These are phyloP conservation scores for Falcunculus frontatus DNA, from an alignment of 2,113 vertebrate species.

Conservation along the genomic window DNA sequence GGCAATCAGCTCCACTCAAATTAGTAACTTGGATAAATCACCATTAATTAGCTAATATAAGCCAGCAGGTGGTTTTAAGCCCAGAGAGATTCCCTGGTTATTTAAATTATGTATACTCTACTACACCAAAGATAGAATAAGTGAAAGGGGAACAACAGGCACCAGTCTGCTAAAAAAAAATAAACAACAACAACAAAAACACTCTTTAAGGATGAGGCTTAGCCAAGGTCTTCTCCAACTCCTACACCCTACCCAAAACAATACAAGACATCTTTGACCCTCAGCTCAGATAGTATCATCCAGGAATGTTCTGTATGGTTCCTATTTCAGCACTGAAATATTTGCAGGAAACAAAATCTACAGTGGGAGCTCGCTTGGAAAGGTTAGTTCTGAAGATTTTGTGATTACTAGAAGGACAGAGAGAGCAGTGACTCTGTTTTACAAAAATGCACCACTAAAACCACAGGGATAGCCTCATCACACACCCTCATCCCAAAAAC, in stretches of 20 bases:
- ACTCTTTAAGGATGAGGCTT: conserved; percentile 67
- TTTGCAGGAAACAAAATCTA: conserved; percentile 57
- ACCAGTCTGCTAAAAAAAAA: conserved; percentile 44
- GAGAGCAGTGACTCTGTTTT: not conserved
- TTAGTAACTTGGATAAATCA: conserved; percentile 95
- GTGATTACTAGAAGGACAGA: conserved; percentile 20
- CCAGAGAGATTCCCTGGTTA: conserved; percentile 88
- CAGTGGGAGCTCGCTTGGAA: conserved; percentile 47
- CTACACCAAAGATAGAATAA: conserved; percentile 79
- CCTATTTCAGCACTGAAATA: conserved; percentile 72
- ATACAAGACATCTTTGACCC: conserved; percentile 79
- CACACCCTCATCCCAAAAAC: not conserved
- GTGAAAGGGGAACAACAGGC: conserved; percentile 78
- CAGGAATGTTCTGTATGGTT: not conserved
- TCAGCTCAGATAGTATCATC: conserved; percentile 66
- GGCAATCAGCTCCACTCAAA: conserved; percentile 88
- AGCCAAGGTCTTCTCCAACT: conserved; percentile 71
- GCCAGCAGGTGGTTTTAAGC: conserved; percentile 92
- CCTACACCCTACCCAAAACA: conserved; percentile 76
- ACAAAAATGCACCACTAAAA: not conserved
- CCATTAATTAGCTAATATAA: conserved; percentile 99
- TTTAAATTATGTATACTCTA: conserved; percentile 95
- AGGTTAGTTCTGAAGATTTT: conserved; percentile 65
- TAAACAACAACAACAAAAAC: not conserved
- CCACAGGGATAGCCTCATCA: not conserved